A percentile compares a stretch with the other conserved stretches of the same genome.
These are phyloP conservation scores for Artibeus jamaicensis DNA, from an alignment of 2,797 vertebrate genomes.

Conservation along the genomic window DNA sequence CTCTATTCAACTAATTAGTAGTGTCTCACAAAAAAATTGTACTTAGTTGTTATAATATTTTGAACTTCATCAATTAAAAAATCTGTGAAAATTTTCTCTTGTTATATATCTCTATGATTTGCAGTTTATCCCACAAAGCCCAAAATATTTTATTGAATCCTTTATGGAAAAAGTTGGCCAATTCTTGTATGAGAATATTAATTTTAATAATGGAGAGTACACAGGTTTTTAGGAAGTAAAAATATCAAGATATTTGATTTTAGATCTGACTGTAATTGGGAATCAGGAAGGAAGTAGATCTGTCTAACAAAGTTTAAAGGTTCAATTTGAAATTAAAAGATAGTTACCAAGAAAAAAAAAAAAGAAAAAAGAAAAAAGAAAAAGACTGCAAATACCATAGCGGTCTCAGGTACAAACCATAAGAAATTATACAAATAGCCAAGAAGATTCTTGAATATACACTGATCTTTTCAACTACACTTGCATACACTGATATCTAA, in stretches of 20 bases:
- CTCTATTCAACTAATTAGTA: background rate
- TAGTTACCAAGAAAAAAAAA: background rate
- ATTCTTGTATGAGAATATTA: background rate
- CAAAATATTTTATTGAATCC: background rate
- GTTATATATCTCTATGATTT: background rate
- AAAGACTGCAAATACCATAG: background rate
- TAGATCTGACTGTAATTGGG: background rate
- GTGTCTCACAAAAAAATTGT: background rate
- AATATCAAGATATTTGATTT: background rate
- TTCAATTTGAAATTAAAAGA: background rate
- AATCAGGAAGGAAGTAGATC: background rate
- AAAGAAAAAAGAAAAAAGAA: background rate
- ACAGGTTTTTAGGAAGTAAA: background rate
- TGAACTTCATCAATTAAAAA: slow-evolving; percentile 4
- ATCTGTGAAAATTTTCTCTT: background rate
- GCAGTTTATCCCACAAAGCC: background rate
- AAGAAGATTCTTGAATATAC: background rate
- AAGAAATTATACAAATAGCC: background rate
- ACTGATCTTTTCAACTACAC: slow-evolving; percentile 2
- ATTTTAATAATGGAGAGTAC: background rate
- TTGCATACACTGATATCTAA: background rate
- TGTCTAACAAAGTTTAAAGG: background rate
- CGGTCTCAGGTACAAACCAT: background rate
- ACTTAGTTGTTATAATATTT: background rate
- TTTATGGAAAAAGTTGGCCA: slow-evolving; percentile 16